These are phyloP conservation scores for Polyploca ridens DNA, from an alignment of 2,888 invertebrate species.

Conservation along the genomic window DNA sequence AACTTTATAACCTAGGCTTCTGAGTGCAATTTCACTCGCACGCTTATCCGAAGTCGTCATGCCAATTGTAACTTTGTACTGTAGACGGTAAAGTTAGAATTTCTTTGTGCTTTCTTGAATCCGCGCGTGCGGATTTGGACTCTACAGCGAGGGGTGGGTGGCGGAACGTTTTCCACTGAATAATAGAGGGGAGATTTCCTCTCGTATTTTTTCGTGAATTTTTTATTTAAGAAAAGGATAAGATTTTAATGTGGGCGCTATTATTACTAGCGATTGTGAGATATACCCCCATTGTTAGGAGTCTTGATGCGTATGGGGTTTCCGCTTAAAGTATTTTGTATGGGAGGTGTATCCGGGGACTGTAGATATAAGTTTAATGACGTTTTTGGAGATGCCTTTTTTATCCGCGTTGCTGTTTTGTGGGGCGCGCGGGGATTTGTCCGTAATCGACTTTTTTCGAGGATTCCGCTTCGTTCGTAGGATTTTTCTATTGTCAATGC, in stretches of 20 bases:
- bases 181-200: conserved; percentile 79
- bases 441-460: conserved; percentile 41
- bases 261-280: conserved; percentile 81
- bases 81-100: conserved; percentile 69
- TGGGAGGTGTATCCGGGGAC: conserved; percentile 62
- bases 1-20: conserved; percentile 53
- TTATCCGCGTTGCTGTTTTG: conserved; percentile 45
- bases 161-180: conserved; percentile 67
- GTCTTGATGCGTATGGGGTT: conserved; percentile 79
- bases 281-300: conserved; percentile 75
- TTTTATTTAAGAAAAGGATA: conserved; percentile 85
- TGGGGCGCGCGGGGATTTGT: conserved; percentile 31
- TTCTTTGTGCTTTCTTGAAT: conserved; percentile 65
- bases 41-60: conserved; percentile 39
- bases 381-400: conserved; percentile 66
- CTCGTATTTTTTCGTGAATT: conserved; percentile 83
- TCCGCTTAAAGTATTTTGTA: conserved; percentile 82
- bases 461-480: conserved; percentile 25
- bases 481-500: background rate
- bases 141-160: conserved; percentile 44
- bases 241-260: conserved; percentile 84
- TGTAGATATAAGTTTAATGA: conserved; percentile 63
- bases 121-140: conserved; percentile 43
- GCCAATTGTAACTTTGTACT: conserved; percentile 73
- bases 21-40: conserved; percentile 52